A percentile compares a stretch with the other conserved stretches of the same genome.
These are phyloP conservation scores for Aspidoscelis tigris DNA, from an alignment of 2,113 vertebrate genomes.

Conservation along the genomic window DNA sequence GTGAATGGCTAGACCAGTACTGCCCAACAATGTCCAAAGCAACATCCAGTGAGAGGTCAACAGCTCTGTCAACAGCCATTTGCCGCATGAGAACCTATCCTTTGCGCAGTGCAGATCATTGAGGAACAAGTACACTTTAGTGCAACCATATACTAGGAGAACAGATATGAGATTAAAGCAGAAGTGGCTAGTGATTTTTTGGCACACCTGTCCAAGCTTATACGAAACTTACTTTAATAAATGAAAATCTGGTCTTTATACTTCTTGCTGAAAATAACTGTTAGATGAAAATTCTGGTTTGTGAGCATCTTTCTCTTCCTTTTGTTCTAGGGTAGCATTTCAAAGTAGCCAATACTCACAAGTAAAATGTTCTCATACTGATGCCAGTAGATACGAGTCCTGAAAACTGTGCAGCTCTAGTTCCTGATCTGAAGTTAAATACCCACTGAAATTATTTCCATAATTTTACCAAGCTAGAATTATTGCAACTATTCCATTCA, in stretches of 20 bases:
- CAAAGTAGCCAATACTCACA: too few species aligned
- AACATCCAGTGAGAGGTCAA: too few species aligned
- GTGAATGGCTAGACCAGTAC: too few species aligned
- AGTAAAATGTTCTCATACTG: background rate
- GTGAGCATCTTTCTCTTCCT: too few species aligned
- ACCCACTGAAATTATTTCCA: background rate
- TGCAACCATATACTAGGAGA: background rate
- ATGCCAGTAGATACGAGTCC: background rate
- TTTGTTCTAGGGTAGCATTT: too few species aligned
- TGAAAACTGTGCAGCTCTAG: background rate
- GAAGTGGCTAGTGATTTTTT: background rate
- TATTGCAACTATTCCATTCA: background rate
- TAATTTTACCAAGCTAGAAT: background rate
- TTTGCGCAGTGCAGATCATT: background rate
- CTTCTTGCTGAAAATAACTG: background rate
- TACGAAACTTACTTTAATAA: background rate
- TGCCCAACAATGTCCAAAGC: too few species aligned
- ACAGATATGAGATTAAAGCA: background rate
- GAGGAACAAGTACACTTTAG: background rate
- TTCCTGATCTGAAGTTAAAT: background rate
- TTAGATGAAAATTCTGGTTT: too few species aligned
- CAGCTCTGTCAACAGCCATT: background rate
- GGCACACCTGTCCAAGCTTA: background rate
- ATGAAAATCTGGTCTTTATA: background rate
- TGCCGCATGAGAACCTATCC: background rate